Evolutionary conservation across 2,113 vertebrate genomes (phyloP).

Genomic region (Nerophis lumbriciformis): DNA sequence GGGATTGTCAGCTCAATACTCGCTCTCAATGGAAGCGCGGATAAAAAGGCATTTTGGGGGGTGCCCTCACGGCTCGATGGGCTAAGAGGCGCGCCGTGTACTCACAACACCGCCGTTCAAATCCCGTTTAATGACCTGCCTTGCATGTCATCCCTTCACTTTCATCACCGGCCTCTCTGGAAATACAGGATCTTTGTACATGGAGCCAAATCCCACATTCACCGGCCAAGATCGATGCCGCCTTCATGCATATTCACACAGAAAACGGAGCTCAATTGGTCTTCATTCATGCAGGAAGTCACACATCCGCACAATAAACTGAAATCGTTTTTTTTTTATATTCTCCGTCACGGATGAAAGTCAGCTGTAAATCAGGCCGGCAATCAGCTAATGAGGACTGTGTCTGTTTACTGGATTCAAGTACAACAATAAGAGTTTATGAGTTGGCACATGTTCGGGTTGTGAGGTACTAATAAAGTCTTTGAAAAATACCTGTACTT

Average conservation of each 20-base stretch:
- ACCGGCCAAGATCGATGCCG: background rate
- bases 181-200: slow-evolving; percentile 3
- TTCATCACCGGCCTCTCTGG: slow-evolving; percentile 39
- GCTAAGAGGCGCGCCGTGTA: slow-evolving; percentile 58
- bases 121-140: slow-evolving; percentile 63
- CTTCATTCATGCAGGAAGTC: background rate
- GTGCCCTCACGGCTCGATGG: slow-evolving; percentile 63
- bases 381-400: slow-evolving; percentile 63
- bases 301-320: background rate
- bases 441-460: no score
- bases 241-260: background rate
- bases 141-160: slow-evolving; percentile 45
- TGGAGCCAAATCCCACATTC: background rate
- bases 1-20: slow-evolving; percentile 67
- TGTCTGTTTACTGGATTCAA: slow-evolving; percentile 60
- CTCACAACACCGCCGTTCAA: slow-evolving; percentile 52
- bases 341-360: slow-evolving; percentile 22
- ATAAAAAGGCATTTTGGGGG: slow-evolving; percentile 67
- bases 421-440: slow-evolving; percentile 43
- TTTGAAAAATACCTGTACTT: no score
- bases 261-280: background rate
- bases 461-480: no score
- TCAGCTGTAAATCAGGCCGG: slow-evolving; percentile 48
- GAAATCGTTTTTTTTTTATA: slow-evolving; percentile 33
- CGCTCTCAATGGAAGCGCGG: slow-evolving; percentile 52